Percentiles rank a stretch among this genome's conserved stretches.
Conservation (phyloP, 2,888 invertebrate species). For the Andrena praecox region DNA sequence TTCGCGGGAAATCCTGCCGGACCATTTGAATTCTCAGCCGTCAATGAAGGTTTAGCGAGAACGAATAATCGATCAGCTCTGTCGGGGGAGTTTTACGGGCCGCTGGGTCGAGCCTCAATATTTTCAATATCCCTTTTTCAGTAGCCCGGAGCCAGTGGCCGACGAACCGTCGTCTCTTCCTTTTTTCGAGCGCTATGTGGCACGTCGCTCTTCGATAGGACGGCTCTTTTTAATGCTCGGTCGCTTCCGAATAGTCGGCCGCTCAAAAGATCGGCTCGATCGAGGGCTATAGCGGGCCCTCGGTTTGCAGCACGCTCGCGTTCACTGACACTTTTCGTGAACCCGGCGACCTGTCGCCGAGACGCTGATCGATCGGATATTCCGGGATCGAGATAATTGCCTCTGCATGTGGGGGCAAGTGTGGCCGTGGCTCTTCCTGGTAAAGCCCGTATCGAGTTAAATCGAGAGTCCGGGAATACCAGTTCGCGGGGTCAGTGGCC, state of each 20-base stretch:
- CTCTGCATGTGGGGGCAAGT: background rate
- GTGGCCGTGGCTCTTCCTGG: background rate
- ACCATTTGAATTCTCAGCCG: slow-evolving; percentile 27
- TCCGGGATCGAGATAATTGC: background rate
- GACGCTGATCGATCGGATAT: background rate
- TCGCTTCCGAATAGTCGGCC: slow-evolving; percentile 44
- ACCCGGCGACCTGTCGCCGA: background rate
- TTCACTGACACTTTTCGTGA: slow-evolving; percentile 6
- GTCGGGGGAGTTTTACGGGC: slow-evolving; percentile 62
- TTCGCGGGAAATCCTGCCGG: slow-evolving; percentile 5
- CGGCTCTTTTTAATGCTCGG: slow-evolving; percentile 53
- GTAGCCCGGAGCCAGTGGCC: slow-evolving; percentile 40
- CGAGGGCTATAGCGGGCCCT: background rate
- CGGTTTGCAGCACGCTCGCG: background rate
- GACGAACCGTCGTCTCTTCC: slow-evolving; percentile 29
- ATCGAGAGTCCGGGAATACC: too few species aligned
- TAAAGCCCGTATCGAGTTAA: background rate
- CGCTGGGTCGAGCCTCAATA: slow-evolving; percentile 51
- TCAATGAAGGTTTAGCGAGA: slow-evolving; percentile 33
- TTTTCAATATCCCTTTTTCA: slow-evolving; percentile 65
- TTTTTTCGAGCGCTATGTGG: slow-evolving; percentile 40
- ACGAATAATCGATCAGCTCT: slow-evolving; percentile 57
- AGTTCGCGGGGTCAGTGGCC: too few species aligned
- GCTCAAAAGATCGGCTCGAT: slow-evolving; percentile 41
- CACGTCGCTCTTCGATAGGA: slow-evolving; percentile 30